Evolutionary conservation across 2,113 vertebrate genomes (phyloP).

Genomic region (Urocynchramus pylzowi): DNA sequence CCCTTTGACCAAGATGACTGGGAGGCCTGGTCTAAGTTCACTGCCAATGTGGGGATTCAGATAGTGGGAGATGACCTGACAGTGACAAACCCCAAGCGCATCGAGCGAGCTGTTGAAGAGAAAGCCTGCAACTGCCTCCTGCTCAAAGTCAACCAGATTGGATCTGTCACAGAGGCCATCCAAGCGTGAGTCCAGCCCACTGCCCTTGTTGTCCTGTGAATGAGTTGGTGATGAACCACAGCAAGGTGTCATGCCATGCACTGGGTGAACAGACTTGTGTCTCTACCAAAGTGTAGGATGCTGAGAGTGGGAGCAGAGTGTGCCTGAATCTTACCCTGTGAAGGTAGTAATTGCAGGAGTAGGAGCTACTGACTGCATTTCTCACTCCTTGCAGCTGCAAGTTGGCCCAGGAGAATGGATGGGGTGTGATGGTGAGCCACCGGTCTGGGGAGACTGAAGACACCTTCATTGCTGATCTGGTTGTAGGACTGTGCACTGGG

Average conservation of each 20-base stretch:
- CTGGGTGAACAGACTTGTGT: not conserved
- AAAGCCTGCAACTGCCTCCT: constrained; percentile 92
- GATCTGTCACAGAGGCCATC: constrained; percentile 89
- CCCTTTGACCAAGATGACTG: constrained; percentile 94
- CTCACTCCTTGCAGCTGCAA: constrained; percentile 78
- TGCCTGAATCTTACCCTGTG: not conserved
- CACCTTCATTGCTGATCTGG: constrained; percentile 92
- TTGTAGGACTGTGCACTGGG: constrained; percentile 92
- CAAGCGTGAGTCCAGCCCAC: constrained; percentile 81
- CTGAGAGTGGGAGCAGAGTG: not conserved
- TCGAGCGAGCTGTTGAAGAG: constrained; percentile 86
- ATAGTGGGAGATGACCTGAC: constrained; percentile 91
- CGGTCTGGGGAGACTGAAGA: constrained; percentile 93
- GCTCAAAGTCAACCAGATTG: constrained; percentile 94
- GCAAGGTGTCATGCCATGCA: not conserved
- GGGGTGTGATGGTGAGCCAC: constrained; percentile 96
- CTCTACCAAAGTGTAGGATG: not conserved
- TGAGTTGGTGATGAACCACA: not conserved
- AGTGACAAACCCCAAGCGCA: constrained; percentile 89
- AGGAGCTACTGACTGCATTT: not conserved
- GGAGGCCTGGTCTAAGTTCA: constrained; percentile 91
- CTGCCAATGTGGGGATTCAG: constrained; percentile 87
- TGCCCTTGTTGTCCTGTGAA: not conserved
- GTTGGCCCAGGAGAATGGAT: constrained; percentile 92
- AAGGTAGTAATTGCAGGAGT: not conserved